Evolutionary conservation across 2,113 vertebrate species (phyloP), one percentile per base, ranked within the genome.

Genomic region (Pseudorasbora parva): DNA sequence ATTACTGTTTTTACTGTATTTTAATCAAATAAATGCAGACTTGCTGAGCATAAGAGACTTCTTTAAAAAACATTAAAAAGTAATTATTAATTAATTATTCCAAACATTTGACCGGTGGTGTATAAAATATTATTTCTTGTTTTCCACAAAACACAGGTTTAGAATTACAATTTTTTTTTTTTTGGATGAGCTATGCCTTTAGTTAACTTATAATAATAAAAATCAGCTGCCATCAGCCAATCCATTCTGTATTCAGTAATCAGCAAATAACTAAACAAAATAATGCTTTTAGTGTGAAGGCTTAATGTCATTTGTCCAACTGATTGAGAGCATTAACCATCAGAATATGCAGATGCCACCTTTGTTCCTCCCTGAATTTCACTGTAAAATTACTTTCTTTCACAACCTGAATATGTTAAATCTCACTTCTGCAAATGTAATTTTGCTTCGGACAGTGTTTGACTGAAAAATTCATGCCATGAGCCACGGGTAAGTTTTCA

Each of bases 401-500:
- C 15, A 62, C 23, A 49, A 49, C 23, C 60, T 11, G 17, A 79
- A 66, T 49, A 51, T 74, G 72, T 74, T 74, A 51, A 74, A 74
- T 8, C 59, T 66, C 25, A 64, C 33, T 64, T 66, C 25, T 66
- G 59, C 77, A 64, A 79, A 64, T 49, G 25, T 14, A 79, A 47
- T 60, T 33, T 78, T 25, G 23, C 56, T 60, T 60, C 2, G n/a
- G 56, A 78, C 56, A 79, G 59, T 47, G 41, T 79, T 30, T 25
- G 23, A 49, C 41, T 79, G 59, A 79, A 64, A 81, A 33, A 81
- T 54, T 66, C 62, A 54, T 51, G 27, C 45, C 78, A 81, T 56
- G 60, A 69, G 78, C 78, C 74, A 77, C 15, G 45, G 30, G 64
- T 37, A 66, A 49, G 47, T 68, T 69, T 69, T 81, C 78, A 81